Conservation (phyloP, 2,888 invertebrate genomes). For the Ormia ochracea region DNA sequence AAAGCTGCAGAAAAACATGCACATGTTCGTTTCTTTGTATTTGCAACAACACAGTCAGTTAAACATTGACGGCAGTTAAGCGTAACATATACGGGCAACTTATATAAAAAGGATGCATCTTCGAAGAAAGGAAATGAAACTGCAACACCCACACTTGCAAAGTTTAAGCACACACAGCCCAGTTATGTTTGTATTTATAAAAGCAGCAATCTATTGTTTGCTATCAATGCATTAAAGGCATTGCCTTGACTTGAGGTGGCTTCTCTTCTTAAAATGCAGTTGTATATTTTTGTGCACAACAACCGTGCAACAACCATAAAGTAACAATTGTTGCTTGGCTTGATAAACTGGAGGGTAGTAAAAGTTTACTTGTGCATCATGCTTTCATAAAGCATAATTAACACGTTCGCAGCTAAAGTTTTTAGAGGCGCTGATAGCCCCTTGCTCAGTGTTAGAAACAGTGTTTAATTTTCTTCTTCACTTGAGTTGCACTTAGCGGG, state of each 20-base stretch:
- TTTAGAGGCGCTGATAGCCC: no score
- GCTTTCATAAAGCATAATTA: conserved; percentile 10
- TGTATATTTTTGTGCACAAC: conserved; percentile 26
- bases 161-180: no score
- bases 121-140: neutral
- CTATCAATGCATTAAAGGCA: conserved; percentile 33
- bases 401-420: neutral
- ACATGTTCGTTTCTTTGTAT: conserved; percentile 45
- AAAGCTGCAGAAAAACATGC: conserved; percentile 44
- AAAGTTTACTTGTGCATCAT: conserved; percentile 57
- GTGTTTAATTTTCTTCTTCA: no score
- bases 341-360: conserved; percentile 56
- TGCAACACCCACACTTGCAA: conserved; percentile 9
- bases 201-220: conserved; percentile 23
- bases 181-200: conserved; percentile 32
- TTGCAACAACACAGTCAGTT: conserved; percentile 25
- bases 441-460: no score
- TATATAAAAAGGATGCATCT: conserved; percentile 28
- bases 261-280: conserved; percentile 42
- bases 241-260: conserved; percentile 39
- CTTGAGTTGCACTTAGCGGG: neutral
- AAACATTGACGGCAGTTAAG: conserved; percentile 43
- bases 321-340: conserved; percentile 61
- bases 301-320: conserved; percentile 52
- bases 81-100: conserved; percentile 46